A percentile compares a stretch with the other conserved stretches of the same genome.
These are phyloP conservation scores for Cariama cristata DNA, from an alignment of 2,113 vertebrate genomes.

Conservation along the genomic window DNA sequence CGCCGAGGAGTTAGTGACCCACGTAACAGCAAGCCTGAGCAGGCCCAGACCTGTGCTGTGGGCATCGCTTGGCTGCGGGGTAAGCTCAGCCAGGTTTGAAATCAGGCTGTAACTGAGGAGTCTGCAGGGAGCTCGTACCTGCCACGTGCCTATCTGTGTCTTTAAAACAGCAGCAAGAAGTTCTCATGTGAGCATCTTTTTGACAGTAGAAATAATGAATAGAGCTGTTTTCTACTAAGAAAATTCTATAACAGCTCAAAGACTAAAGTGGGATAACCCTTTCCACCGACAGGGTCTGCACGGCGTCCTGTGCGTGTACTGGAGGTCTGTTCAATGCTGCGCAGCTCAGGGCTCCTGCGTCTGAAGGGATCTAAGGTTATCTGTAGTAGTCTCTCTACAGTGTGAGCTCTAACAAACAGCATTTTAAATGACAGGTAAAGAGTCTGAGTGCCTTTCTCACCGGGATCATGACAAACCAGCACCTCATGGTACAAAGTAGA, in stretches of 20 bases:
- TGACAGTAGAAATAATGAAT: neutral
- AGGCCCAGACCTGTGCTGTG: neutral
- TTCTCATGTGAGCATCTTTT: neutral
- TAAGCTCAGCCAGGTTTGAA: neutral
- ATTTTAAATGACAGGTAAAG: neutral
- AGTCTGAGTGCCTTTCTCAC: neutral
- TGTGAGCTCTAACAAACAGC: neutral
- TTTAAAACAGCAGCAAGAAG: neutral
- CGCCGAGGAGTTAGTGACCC: fast-evolving
- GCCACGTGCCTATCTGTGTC: fast-evolving
- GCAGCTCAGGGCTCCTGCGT: neutral
- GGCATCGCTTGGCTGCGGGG: neutral
- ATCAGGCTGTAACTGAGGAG: neutral
- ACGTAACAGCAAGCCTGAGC: neutral
- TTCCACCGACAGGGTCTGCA: fast-evolving
- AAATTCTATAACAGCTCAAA: neutral
- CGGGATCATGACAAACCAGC: neutral
- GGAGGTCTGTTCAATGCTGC: neutral
- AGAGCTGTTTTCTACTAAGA: neutral
- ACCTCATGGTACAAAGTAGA: neutral
- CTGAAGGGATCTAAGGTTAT: neutral
- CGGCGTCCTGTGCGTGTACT: neutral
- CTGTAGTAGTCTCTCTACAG: neutral
- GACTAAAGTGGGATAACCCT: neutral
- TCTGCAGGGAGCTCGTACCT: neutral